These are phyloP conservation scores for Euura lappo DNA, from an alignment of 1,140 invertebrate species.

Conservation along the genomic window DNA sequence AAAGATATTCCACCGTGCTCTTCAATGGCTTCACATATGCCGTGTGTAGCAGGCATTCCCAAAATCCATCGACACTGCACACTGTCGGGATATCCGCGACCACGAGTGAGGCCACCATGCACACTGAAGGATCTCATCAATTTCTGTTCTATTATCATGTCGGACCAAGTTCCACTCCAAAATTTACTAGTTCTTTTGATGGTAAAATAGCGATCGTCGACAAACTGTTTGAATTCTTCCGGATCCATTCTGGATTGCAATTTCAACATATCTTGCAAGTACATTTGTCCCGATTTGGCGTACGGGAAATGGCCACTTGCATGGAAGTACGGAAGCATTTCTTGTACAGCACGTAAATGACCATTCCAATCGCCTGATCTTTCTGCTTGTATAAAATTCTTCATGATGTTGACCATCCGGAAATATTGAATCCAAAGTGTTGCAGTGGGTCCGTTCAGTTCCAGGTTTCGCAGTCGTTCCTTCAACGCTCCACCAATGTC, in stretches of 20 bases:
- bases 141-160: slow-evolving; percentile 49
- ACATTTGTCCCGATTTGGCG: slow-evolving; percentile 48
- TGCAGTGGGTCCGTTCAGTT: slow-evolving; percentile 40
- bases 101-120: slow-evolving; percentile 27
- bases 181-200: slow-evolving; percentile 52
- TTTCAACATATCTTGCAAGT: slow-evolving; percentile 50
- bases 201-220: slow-evolving; percentile 43
- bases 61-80: slow-evolving; percentile 24
- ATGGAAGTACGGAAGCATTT: slow-evolving; percentile 58
- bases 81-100: no score
- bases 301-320: slow-evolving; percentile 48
- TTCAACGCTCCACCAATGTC: slow-evolving; percentile 31
- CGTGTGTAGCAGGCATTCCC: slow-evolving; percentile 12
- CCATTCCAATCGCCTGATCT: slow-evolving; percentile 50
- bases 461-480: slow-evolving; percentile 39
- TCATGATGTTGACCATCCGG: slow-evolving; percentile 42
- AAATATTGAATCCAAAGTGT: slow-evolving; percentile 53
- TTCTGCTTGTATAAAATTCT: slow-evolving; percentile 48
- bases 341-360: slow-evolving; percentile 46
- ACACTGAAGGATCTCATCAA: no score
- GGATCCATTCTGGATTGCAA: slow-evolving; percentile 40
- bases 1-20: slow-evolving; percentile 21
- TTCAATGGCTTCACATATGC: slow-evolving; percentile 25
- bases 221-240: slow-evolving; percentile 48
- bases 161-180: slow-evolving; percentile 50